Conservation (phyloP, 1,140 invertebrate genomes). For the Agraylea sexmaculata region DNA sequence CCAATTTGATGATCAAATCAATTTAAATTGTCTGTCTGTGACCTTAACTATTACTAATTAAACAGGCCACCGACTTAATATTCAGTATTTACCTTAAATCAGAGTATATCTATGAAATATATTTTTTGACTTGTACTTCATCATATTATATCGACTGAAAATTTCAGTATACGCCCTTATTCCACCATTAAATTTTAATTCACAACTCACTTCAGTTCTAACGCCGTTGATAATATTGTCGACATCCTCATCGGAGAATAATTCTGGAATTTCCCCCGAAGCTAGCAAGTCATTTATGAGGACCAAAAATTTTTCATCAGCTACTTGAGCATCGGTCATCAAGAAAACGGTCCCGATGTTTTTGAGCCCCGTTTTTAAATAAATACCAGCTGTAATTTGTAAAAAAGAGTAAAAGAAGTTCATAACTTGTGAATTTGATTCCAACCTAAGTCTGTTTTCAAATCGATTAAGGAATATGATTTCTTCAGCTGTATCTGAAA, state of each 20-base stretch:
- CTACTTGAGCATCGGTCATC: conserved; percentile 88
- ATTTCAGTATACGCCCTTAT: too few relatives aligned
- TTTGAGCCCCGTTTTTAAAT: conserved; percentile 80
- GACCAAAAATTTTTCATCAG: conserved; percentile 84
- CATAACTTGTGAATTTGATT: not conserved
- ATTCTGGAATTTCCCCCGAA: conserved; percentile 85
- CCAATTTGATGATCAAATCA: not conserved
- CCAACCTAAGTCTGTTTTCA: conserved; percentile 65
- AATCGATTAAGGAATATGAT: conserved; percentile 73
- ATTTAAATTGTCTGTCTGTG: not conserved
- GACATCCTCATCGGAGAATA: conserved; percentile 83
- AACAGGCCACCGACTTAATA: too few relatives aligned
- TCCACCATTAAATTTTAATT: too few relatives aligned
- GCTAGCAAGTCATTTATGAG: conserved; percentile 89
- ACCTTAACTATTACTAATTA: too few relatives aligned
- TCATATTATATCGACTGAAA: too few relatives aligned
- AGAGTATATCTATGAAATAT: too few relatives aligned
- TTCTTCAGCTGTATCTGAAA: conserved; percentile 85
- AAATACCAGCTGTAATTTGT: conserved; percentile 48
- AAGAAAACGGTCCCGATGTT: conserved; percentile 78
- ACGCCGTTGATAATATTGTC: conserved; percentile 77
- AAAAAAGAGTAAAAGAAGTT: too few relatives aligned
- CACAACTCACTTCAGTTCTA: conserved; percentile 61
- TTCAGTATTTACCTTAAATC: too few relatives aligned
- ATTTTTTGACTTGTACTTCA: too few relatives aligned